Evolutionary conservation across 2,888 invertebrate species (phyloP).

Genomic region (Drosophila tanythrix): DNA sequence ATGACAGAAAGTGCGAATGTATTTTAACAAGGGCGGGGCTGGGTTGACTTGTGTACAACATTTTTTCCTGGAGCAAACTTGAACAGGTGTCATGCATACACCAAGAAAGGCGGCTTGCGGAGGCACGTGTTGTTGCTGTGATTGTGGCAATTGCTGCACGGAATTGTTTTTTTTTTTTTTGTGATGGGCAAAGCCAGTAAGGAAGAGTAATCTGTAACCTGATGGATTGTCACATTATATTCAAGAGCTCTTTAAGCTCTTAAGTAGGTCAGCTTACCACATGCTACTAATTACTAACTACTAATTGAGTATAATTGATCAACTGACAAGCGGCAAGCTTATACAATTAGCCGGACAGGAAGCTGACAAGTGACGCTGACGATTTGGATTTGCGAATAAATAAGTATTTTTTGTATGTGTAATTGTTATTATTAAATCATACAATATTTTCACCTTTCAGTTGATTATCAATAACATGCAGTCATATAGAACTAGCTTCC

Average conservation of each 20-base stretch:
- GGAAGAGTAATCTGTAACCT: conserved; percentile 18
- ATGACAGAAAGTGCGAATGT: background rate
- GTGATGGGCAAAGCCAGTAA: background rate
- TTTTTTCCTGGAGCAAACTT: background rate
- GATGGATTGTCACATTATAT: conserved; percentile 1
- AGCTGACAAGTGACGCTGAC: conserved; percentile 30
- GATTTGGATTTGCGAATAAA: conserved; percentile 5
- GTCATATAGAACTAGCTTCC: too few species aligned
- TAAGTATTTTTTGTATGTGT: background rate
- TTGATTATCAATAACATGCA: background rate
- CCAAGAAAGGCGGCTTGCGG: conserved; percentile 14
- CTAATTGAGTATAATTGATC: conserved; percentile 36
- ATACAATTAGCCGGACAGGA: conserved; percentile 49
- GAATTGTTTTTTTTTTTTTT: background rate
- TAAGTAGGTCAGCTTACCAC: conserved; percentile 37
- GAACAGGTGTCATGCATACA: conserved; percentile 60
- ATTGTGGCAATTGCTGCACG: conserved; percentile 62
- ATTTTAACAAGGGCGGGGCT: background rate
- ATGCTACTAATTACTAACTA: background rate
- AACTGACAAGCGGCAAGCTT: conserved; percentile 32
- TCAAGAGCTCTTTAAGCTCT: background rate
- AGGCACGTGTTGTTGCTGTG: conserved; percentile 57
- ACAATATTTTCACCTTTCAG: background rate
- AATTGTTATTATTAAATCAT: conserved; percentile 1
- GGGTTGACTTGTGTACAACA: background rate